Evolutionary conservation across 2,797 vertebrate genomes (phyloP).

Genomic region (Scleropages formosus): DNA sequence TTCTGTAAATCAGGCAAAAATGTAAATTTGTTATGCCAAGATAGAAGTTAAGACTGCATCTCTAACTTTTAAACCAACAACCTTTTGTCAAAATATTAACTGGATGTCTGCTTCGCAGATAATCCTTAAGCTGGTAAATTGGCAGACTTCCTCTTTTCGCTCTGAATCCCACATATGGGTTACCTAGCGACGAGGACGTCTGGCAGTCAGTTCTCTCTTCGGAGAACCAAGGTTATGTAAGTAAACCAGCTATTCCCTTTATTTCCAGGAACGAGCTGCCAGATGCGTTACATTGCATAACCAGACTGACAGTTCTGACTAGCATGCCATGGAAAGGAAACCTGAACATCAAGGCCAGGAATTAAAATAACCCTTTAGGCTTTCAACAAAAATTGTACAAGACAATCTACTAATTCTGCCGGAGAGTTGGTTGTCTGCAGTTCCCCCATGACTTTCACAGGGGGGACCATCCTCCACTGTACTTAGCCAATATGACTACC

Average conservation of each 20-base stretch:
- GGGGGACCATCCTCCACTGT: too few species aligned
- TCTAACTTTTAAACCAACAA: too few species aligned
- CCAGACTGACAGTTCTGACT: too few species aligned
- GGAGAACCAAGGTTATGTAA: background rate
- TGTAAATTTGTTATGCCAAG: too few species aligned
- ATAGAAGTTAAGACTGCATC: background rate
- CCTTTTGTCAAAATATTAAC: background rate
- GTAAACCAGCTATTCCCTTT: background rate
- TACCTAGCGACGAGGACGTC: background rate
- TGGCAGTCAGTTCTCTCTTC: background rate
- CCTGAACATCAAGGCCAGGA: constrained; percentile 7
- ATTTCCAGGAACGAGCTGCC: background rate
- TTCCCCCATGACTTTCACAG: too few species aligned
- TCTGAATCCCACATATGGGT: background rate
- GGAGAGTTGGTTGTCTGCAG: too few species aligned
- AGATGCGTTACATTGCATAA: background rate
- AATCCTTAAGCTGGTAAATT: background rate
- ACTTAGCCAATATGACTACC: too few species aligned
- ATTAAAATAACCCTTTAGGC: background rate
- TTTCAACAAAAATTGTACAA: background rate
- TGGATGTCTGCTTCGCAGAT: background rate
- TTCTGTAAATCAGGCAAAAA: too few species aligned
- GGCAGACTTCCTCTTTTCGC: background rate
- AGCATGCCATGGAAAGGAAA: background rate
- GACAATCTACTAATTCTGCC: background rate